phyloP scores from a whole-genome alignment of 2,888 invertebrate species.

The Chrysodeixis includens region DNA sequence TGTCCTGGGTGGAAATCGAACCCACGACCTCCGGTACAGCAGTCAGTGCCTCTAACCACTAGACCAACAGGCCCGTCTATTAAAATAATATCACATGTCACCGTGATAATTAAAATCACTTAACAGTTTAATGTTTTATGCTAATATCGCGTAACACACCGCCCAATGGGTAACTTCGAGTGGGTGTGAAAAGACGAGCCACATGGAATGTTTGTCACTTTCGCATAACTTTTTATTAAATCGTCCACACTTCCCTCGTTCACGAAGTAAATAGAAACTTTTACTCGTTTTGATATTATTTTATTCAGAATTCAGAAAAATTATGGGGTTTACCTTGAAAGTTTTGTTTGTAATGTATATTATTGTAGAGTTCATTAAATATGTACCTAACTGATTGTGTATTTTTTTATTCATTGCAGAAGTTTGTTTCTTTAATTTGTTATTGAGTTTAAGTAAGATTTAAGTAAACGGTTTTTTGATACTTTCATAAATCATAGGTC shows the following conservation, averaged over 20 bases:
- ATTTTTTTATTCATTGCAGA: no score
- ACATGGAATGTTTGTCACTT: constrained; percentile 8
- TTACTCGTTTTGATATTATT: neutral
- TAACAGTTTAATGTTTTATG: constrained; percentile 2
- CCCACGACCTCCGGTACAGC: no score
- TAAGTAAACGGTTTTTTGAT: no score
- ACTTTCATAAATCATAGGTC: no score
- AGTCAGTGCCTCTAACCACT: no score
- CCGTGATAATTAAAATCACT: neutral
- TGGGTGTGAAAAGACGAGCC: constrained; percentile 9
- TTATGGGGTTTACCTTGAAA: neutral
- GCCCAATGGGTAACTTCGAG: constrained; percentile 1
- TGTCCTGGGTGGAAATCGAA: no score
- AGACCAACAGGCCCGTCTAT: no score
- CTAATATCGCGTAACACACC: neutral
- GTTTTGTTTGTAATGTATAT: no score
- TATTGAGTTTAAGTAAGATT: no score
- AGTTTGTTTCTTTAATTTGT: no score
- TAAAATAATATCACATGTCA: neutral
- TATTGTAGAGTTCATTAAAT: no score
- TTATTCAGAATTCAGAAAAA: neutral
- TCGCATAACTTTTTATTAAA: constrained; percentile 29
- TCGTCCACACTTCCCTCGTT: constrained; percentile 25
- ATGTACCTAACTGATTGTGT: no score
- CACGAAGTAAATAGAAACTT: constrained; percentile 22